Conservation (phyloP, 2,113 vertebrate species). For the Chelonoidis abingdonii region DNA sequence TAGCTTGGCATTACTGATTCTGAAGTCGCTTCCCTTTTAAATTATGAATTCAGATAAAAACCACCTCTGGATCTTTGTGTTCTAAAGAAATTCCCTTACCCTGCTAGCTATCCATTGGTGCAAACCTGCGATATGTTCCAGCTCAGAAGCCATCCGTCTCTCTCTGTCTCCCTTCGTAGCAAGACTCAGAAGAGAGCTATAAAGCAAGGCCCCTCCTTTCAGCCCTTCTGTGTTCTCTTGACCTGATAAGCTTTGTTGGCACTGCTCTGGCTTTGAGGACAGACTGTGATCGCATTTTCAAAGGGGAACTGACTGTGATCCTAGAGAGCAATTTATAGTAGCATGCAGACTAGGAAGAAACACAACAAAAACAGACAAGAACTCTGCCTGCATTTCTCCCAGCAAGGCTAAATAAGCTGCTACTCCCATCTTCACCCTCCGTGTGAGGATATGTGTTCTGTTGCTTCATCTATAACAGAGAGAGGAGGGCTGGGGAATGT, state of each 20-base stretch:
- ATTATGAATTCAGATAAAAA: neutral
- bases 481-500: neutral
- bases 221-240: neutral
- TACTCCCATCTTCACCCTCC: neutral
- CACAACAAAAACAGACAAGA: neutral
- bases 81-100: neutral
- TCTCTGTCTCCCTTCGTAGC: neutral
- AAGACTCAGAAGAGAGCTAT: neutral
- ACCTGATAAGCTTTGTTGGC: rapidly evolving
- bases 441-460: neutral
- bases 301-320: neutral
- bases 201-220: neutral
- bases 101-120: neutral
- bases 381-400: neutral
- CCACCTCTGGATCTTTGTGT: neutral
- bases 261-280: neutral
- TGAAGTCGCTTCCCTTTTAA: neutral
- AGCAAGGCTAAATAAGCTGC: neutral
- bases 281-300: rapidly evolving
- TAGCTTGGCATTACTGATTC: rapidly evolving
- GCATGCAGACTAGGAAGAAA: neutral
- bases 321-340: neutral
- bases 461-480: neutral
- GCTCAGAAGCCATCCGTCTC: neutral
- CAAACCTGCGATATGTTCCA: neutral